Conservation (phyloP, 1,140 invertebrate species). For the Drosophila ficusphila region DNA sequence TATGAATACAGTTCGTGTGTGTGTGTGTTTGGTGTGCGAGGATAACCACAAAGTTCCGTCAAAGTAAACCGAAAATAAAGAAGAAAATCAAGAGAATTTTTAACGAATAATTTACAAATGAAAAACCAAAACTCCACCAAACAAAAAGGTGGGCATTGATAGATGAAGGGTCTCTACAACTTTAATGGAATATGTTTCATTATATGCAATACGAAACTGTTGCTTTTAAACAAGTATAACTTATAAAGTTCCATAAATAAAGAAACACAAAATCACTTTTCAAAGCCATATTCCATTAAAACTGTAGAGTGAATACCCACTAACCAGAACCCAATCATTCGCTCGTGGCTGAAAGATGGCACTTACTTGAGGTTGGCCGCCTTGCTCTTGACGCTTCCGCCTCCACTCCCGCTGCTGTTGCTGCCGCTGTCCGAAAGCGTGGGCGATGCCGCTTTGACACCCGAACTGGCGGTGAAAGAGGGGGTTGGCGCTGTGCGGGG, state of each 20-base stretch:
- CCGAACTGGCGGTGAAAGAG: slow-evolving; percentile 7
- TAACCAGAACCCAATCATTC: slow-evolving; percentile 3
- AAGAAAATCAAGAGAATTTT: slow-evolving; percentile 49
- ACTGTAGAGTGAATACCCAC: slow-evolving; percentile 10
- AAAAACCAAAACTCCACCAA: slow-evolving; percentile 23
- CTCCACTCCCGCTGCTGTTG: slow-evolving; percentile 32
- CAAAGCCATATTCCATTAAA: slow-evolving; percentile 7
- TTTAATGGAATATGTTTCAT: not conserved
- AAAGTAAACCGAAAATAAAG: slow-evolving; percentile 70
- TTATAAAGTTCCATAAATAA: too few relatives aligned
- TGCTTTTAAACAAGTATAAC: too few relatives aligned
- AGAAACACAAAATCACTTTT: too few relatives aligned
- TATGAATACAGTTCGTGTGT: slow-evolving; percentile 8
- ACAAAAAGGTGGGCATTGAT: slow-evolving; percentile 23
- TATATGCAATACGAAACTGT: not conserved
- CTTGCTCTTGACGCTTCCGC: slow-evolving; percentile 75
- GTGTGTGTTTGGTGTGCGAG: slow-evolving; percentile 23
- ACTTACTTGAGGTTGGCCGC: slow-evolving; percentile 82
- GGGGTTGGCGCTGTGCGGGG: slow-evolving; percentile 40
- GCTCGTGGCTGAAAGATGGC: slow-evolving; percentile 6
- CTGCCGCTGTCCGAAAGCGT: slow-evolving; percentile 77
- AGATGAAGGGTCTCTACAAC: not conserved
- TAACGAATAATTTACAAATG: slow-evolving; percentile 39
- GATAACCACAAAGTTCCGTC: slow-evolving; percentile 58
- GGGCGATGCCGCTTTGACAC: slow-evolving; percentile 68